A percentile compares a stretch with the other conserved stretches of the same genome.
phyloP scores from a whole-genome alignment of 2,113 vertebrate species.

The Sciurus niger region DNA sequence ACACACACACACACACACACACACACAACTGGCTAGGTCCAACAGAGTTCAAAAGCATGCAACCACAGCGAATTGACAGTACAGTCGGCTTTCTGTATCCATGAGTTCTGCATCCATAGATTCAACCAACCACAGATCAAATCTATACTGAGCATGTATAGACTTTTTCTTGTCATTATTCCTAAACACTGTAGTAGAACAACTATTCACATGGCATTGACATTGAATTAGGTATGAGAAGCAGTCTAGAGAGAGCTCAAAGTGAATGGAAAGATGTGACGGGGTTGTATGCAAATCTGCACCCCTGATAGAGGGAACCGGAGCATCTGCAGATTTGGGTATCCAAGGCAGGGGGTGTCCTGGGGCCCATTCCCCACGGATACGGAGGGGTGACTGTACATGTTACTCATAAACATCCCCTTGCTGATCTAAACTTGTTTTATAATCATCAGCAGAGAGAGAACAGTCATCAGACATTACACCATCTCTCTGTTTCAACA shows the following conservation, averaged over 20 bases:
- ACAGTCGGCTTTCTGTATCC: background rate
- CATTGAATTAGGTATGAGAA: background rate
- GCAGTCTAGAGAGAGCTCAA: background rate
- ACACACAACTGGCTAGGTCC: background rate
- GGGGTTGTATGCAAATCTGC: background rate
- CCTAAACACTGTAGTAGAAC: background rate
- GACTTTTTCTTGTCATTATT: background rate
- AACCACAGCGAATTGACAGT: constrained; percentile 29
- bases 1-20: rapidly evolving
- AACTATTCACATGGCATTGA: background rate
- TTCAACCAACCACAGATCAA: background rate
- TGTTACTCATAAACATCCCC: constrained; percentile 65
- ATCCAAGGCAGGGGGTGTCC: background rate
- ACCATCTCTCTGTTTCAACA: constrained; percentile 72
- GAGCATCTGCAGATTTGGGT: background rate
- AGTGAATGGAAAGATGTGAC: background rate
- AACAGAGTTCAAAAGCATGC: constrained; percentile 25
- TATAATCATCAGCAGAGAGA: background rate
- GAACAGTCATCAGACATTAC: constrained; percentile 51
- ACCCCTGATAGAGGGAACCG: background rate
- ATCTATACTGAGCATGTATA: background rate
- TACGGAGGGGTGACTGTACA: background rate
- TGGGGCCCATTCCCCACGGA: background rate
- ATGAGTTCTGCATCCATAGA: too few relatives aligned
- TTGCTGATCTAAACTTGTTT: constrained; percentile 71